Conservation (phyloP, 2,888 invertebrate species). For the Drepana falcataria region DNA sequence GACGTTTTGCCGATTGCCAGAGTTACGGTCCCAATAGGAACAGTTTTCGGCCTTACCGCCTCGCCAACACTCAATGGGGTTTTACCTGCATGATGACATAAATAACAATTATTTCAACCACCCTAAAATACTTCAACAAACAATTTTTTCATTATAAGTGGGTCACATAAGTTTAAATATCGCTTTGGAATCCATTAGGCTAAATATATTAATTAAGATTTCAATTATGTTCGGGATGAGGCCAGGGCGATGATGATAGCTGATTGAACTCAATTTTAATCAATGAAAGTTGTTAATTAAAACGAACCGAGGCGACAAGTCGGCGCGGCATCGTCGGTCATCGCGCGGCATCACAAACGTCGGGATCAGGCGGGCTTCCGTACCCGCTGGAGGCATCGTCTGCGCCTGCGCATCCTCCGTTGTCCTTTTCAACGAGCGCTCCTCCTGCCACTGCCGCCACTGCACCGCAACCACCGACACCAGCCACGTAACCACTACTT, state of each 20-base stretch:
- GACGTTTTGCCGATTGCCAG: constrained; percentile 28
- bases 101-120: neutral
- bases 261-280: too few relatives aligned
- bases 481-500: constrained; percentile 60
- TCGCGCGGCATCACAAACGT: constrained; percentile 78
- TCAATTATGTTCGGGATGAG: too few relatives aligned
- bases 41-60: constrained; percentile 33
- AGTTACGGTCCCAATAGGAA: constrained; percentile 24
- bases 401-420: constrained; percentile 64
- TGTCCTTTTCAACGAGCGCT: constrained; percentile 59
- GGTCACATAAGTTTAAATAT: too few relatives aligned
- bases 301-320: constrained; percentile 63
- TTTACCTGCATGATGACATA: constrained; percentile 50
- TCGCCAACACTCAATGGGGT: constrained; percentile 65
- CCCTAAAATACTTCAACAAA: too few relatives aligned
- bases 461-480: constrained; percentile 47
- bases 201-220: too few relatives aligned
- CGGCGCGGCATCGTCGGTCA: constrained; percentile 71
- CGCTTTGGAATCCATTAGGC: too few relatives aligned
- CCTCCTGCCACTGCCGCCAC: constrained; percentile 40
- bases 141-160: too few relatives aligned
- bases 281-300: neutral
- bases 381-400: constrained; percentile 89
- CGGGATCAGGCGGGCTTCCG: constrained; percentile 86
- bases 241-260: too few relatives aligned